A percentile compares a stretch with the other conserved stretches of the same genome.
phyloP scores from a whole-genome alignment of 2,888 invertebrate species.

The Dryocosmus kuriphilus region DNA sequence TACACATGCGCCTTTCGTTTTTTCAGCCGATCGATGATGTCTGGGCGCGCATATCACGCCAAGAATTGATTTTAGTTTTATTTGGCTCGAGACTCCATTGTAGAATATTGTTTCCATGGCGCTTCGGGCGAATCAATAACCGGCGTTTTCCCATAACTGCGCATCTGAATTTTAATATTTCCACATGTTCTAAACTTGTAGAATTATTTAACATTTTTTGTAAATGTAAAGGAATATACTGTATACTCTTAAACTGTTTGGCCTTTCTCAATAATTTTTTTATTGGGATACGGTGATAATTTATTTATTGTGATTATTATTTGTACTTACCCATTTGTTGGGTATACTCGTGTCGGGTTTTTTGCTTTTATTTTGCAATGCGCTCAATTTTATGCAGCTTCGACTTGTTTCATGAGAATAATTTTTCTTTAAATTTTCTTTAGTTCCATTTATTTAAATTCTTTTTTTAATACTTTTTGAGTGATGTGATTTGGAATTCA shows the following conservation, averaged over 20 bases:
- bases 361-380: too few relatives aligned
- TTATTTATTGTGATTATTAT: not conserved
- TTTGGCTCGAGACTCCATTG: not conserved
- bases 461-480: too few relatives aligned
- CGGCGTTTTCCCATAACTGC: not conserved
- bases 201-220: not conserved
- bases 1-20: conserved; percentile 16
- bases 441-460: too few relatives aligned
- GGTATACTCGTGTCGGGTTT: too few relatives aligned
- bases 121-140: conserved; percentile 27
- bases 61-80: conserved; percentile 46
- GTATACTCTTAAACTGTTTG: not conserved
- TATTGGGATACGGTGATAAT: not conserved
- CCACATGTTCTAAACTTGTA: too few relatives aligned
- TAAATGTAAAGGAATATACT: too few relatives aligned
- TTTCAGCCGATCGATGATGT: conserved; percentile 6
- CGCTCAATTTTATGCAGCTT: too few relatives aligned
- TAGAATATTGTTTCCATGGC: conserved; percentile 27
- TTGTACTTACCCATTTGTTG: too few relatives aligned
- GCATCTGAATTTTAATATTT: not conserved
- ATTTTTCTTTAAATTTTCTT: too few relatives aligned
- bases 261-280: not conserved
- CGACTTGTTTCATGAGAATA: too few relatives aligned
- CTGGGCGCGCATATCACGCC: conserved; percentile 38
- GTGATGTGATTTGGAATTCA: too few relatives aligned